phyloP scores from a whole-genome alignment of 2,888 invertebrate species.

The Amphipoea oculea region DNA sequence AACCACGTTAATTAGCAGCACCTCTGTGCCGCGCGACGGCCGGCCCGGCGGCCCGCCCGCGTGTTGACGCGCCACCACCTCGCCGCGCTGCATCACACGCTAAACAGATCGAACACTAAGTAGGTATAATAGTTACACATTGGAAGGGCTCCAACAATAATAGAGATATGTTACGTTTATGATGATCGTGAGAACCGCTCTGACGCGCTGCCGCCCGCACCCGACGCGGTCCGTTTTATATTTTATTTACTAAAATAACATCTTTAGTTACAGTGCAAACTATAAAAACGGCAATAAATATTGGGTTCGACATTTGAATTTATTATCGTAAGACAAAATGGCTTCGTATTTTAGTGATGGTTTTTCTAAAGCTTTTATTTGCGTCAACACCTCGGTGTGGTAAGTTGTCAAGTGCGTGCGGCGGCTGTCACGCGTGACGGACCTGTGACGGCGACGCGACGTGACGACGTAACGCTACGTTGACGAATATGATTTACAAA shows the following conservation, averaged over 20 bases:
- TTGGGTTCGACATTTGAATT: conserved; percentile 76
- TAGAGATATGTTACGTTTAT: conserved; percentile 76
- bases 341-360: conserved; percentile 64
- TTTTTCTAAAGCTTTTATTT: conserved; percentile 66
- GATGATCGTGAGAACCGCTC: conserved; percentile 75
- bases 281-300: conserved; percentile 80
- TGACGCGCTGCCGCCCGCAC: conserved; percentile 68
- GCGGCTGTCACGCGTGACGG: conserved; percentile 28
- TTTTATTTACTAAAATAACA: conserved; percentile 86
- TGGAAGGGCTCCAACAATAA: conserved; percentile 84
- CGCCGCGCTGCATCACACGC: conserved; percentile 61
- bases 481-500: conserved; percentile 70
- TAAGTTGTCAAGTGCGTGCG: conserved; percentile 55
- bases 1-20: conserved; percentile 60
- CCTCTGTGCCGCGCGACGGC: conserved; percentile 12
- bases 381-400: conserved; percentile 66
- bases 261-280: conserved; percentile 80
- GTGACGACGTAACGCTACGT: conserved; percentile 40
- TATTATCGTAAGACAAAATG: conserved; percentile 78
- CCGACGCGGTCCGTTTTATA: conserved; percentile 61
- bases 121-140: conserved; percentile 73
- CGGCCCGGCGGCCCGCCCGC: conserved; percentile 10
- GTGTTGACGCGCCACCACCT: conserved; percentile 9
- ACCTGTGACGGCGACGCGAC: conserved; percentile 17
- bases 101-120: conserved; percentile 64